Base-by-base conservation (phyloP, 1,140 invertebrate species). In the Drosophila mauritiana region DNA sequence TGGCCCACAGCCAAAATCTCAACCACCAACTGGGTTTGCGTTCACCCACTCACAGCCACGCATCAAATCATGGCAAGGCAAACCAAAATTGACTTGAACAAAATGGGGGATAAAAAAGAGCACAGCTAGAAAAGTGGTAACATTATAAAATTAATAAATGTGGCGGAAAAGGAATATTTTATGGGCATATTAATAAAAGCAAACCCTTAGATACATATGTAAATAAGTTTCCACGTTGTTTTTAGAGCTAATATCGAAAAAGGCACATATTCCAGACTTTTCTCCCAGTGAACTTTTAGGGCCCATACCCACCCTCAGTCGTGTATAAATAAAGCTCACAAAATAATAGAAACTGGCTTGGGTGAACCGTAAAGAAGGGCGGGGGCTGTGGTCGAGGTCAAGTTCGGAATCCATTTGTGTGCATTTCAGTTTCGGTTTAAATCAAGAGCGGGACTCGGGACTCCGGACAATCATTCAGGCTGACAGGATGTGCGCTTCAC, bases 361-460 rank as follows among this genome's bases (percentile, higher is more conserved):
- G 59, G 12, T 42, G 43, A 57, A 4, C 25, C n/a, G 15, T 11
- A 34, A 4, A 36, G 45, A 15, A 31, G 43, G 36, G 43, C 10
- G n/a, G 0, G 34, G 31, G 49, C 10, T 45, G 43, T 10, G 31
- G 31, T 3, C 46, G 53, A 37, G 69, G 78, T 78, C 78, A 73
- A 78, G 84, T 72, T 86, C 65, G 70, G 85, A 86, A 83, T 86
- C 79, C 83, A 86, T 86, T 86, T 88, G 83, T 86, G 83, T 88
- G 83, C 83, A 86, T 86, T 86, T 86, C 83, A 88, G 79, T 88
- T 86, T 86, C 58, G 73, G 83, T 86, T 86, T 88, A 88, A 86
- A 86, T 86, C 83, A 86, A 82, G 70, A 75, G 39, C 48, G 67
- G 62, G 59, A 84, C 75, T 57, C 56, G 43, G 46, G 7, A 8